Evolutionary conservation across 2,113 vertebrate species (phyloP).

Genomic region (Psephotus haematonotus): DNA sequence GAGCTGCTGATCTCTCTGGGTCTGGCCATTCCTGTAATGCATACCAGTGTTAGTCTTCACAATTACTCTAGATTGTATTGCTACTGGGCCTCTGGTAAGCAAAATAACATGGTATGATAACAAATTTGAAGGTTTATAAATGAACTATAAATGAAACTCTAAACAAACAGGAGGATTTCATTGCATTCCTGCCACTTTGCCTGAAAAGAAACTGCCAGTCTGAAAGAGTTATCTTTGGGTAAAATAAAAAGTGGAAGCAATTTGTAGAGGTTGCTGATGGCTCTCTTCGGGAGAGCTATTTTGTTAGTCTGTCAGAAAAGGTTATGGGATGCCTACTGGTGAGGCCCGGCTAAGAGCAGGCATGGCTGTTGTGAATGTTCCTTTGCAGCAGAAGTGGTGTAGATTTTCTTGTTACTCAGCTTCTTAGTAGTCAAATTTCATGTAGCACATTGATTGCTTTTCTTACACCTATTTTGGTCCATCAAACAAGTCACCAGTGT

Average conservation of each 20-base stretch:
- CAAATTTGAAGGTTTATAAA: not conserved
- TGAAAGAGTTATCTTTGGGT: not conserved
- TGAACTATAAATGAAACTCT: not conserved
- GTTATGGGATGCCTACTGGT: not conserved
- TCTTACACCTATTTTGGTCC: not conserved
- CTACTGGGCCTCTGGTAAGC: not conserved
- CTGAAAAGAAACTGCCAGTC: not conserved
- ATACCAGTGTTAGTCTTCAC: not conserved
- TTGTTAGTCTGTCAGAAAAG: not conserved
- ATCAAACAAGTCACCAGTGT: not conserved
- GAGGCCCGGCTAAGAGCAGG: not conserved
- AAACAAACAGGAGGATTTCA: not conserved
- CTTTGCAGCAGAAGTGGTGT: not conserved
- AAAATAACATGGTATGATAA: not conserved
- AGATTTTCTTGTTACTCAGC: not conserved
- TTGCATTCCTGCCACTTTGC: not conserved
- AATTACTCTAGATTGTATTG: not conserved
- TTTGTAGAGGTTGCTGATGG: not conserved
- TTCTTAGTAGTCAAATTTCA: not conserved
- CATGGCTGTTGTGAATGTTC: not conserved
- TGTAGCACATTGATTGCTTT: not conserved
- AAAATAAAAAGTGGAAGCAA: not conserved
- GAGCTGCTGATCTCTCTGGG: not conserved
- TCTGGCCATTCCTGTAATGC: not conserved
- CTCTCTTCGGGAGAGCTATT: constrained; percentile 30